phyloP scores from a whole-genome alignment of 2,888 invertebrate genomes.

The Hirtodrosophila confusa region DNA sequence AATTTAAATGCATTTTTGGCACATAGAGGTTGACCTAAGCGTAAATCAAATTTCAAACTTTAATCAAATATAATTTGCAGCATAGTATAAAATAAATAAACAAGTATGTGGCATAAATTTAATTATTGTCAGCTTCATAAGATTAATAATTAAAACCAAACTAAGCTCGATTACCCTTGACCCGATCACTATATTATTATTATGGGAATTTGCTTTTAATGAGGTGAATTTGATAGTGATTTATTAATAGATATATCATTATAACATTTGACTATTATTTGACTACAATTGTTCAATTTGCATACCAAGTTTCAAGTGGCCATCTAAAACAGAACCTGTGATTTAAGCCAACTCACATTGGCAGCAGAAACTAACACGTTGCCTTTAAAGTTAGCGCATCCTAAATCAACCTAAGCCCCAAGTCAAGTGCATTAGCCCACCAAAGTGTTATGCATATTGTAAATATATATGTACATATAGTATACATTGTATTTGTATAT shows the following conservation, averaged over 20 bases:
- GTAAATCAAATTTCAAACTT: no score
- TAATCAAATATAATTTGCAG: no score
- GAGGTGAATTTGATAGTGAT: no score
- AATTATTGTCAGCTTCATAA: no score
- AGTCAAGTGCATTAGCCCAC: conserved; percentile 10
- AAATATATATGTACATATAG: conserved; percentile 10
- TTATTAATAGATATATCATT: background rate
- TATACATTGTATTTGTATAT: conserved; percentile 22
- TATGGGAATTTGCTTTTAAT: no score
- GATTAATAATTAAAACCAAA: no score
- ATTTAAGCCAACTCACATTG: background rate
- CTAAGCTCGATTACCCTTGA: no score
- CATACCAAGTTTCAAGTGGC: conserved; percentile 11
- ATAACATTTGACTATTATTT: background rate
- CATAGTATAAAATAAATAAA: no score
- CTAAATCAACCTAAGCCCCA: conserved; percentile 21
- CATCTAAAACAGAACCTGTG: conserved; percentile 14
- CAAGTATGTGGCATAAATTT: no score
- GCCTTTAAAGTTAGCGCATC: conserved; percentile 25
- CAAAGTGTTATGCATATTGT: conserved; percentile 32
- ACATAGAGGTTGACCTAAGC: no score
- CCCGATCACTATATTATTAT: no score
- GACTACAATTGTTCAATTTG: background rate
- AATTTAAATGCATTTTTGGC: no score
- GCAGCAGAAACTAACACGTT: background rate